Percentiles rank a stretch among this genome's conserved stretches.
Conservation (phyloP, 2,797 vertebrate genomes). For the Propithecus deckenii region DNA sequence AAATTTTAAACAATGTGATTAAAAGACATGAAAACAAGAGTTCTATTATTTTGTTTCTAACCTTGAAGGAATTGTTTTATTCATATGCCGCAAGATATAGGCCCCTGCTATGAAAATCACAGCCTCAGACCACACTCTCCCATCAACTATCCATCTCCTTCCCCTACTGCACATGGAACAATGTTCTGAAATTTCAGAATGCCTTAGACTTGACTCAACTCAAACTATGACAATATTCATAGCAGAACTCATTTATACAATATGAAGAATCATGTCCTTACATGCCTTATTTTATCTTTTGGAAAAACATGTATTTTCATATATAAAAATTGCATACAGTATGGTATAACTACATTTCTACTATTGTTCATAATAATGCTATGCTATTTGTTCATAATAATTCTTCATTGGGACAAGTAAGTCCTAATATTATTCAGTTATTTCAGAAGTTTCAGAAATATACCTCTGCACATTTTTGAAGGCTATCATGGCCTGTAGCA, state of each 20-base stretch:
- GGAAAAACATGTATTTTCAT: background rate
- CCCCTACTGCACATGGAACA: background rate
- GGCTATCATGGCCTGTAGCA: conserved; percentile 79
- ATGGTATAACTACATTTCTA: background rate
- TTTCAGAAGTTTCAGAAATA: conserved; percentile 23
- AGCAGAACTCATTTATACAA: background rate
- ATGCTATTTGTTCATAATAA: background rate
- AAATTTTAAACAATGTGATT: background rate
- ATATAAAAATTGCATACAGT: background rate
- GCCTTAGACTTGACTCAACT: background rate
- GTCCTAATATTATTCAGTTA: background rate
- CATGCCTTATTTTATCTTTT: background rate
- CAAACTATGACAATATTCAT: conserved; percentile 26
- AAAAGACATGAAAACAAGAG: background rate
- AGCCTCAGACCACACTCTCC: background rate
- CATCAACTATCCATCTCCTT: background rate
- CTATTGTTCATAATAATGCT: background rate
- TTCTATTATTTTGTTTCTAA: background rate
- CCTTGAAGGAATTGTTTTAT: background rate
- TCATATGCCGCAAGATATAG: background rate
- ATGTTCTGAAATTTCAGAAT: conserved; percentile 20
- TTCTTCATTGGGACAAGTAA: background rate
- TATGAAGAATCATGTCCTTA: background rate
- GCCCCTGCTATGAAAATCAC: background rate
- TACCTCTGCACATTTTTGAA: conserved; percentile 88